These are phyloP conservation scores for Vireo griseus DNA, from an alignment of 2,797 vertebrate genomes.

Conservation along the genomic window DNA sequence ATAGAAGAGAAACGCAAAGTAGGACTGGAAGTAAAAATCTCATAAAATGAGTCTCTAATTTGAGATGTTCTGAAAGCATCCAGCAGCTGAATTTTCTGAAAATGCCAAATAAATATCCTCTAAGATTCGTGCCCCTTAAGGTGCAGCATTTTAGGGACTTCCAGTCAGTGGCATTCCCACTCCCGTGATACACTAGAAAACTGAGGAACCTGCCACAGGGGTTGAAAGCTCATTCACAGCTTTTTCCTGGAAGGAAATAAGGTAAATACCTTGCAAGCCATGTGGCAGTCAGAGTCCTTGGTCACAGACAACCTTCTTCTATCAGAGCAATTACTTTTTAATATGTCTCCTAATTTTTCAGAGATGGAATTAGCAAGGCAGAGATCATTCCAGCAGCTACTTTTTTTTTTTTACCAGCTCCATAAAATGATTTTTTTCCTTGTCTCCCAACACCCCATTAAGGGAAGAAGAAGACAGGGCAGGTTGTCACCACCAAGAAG, in stretches of 20 bases:
- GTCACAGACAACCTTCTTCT: not conserved
- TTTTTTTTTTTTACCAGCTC: not conserved
- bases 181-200: not conserved
- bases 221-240: not conserved
- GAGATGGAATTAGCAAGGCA: not conserved
- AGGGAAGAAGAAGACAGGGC: not conserved
- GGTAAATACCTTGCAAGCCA: not conserved
- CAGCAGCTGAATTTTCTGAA: not conserved
- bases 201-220: not conserved
- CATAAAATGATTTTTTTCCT: not conserved
- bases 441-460: conserved; percentile 23
- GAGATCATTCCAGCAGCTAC: not conserved
- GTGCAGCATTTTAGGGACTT: not conserved
- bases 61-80: not conserved
- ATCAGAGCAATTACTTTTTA: not conserved
- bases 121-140: not conserved
- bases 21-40: not conserved
- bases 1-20: not conserved
- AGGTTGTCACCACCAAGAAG: not conserved
- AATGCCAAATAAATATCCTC: not conserved
- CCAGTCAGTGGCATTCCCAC: fast-evolving
- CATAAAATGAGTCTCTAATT: not conserved
- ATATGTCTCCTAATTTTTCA: not conserved
- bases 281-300: fast-evolving
- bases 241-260: not conserved